Evolutionary conservation across 2,797 vertebrate genomes (phyloP).

Genomic region (Agapornis canus): DNA sequence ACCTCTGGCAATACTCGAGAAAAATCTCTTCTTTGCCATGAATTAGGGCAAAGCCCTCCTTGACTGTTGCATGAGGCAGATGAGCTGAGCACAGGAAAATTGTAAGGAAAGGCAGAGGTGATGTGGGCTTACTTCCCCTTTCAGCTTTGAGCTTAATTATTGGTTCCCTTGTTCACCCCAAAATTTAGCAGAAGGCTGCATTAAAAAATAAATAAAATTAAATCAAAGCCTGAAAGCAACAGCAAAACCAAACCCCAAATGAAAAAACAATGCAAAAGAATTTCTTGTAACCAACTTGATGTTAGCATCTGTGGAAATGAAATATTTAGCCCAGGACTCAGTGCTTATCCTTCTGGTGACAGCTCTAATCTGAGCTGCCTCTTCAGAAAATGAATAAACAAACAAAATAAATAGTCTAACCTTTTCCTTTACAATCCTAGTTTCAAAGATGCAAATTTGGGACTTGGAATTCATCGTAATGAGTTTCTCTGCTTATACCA

Average conservation of each 20-base stretch:
- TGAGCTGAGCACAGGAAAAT: neutral
- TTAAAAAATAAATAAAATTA: neutral
- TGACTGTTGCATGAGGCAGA: neutral
- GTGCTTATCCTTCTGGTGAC: constrained; percentile 9
- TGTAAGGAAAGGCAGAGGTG: neutral
- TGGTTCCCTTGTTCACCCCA: neutral
- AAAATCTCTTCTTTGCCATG: neutral
- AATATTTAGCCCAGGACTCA: constrained; percentile 49
- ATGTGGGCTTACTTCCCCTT: neutral
- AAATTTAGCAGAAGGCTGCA: neutral
- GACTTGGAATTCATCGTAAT: neutral
- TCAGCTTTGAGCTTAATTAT: neutral
- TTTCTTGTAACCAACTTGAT: neutral
- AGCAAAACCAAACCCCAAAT: neutral
- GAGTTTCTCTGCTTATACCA: neutral
- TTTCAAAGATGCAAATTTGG: neutral
- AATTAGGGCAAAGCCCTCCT: neutral
- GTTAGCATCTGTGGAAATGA: constrained; percentile 47
- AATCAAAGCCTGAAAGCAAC: neutral
- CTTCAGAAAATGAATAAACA: constrained; percentile 22
- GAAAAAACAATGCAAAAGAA: neutral
- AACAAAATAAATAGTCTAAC: neutral
- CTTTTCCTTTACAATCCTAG: neutral
- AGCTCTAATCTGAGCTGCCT: neutral
- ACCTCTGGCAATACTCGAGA: neutral